These are phyloP conservation scores for Halictus ligatus DNA, from an alignment of 2,888 invertebrate species.

Conservation along the genomic window DNA sequence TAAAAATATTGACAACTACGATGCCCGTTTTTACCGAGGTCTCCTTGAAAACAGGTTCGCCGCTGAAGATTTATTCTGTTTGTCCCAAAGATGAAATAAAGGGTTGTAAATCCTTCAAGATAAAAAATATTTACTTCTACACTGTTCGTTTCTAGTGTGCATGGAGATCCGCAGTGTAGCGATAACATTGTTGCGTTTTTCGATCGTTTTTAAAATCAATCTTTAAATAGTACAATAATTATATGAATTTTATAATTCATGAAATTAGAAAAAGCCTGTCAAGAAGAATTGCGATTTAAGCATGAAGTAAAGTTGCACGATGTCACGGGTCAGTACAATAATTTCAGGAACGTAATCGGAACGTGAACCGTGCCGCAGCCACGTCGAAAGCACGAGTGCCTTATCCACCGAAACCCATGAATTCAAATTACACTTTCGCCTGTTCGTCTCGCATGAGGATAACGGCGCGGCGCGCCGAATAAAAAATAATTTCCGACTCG, in stretches of 20 bases:
- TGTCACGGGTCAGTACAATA: background rate
- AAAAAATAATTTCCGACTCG: background rate
- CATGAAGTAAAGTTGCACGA: background rate
- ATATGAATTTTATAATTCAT: background rate
- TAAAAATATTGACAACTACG: background rate
- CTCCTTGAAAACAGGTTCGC: background rate
- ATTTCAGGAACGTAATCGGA: background rate
- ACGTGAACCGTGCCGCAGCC: background rate
- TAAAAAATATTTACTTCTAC: background rate
- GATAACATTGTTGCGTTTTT: background rate
- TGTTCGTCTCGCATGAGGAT: conserved; percentile 3
- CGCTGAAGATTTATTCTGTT: background rate
- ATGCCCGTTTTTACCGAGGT: background rate
- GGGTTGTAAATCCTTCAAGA: no score
- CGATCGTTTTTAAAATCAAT: no score
- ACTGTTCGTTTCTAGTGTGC: background rate
- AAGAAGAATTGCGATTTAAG: background rate
- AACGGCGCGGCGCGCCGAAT: conserved; percentile 5
- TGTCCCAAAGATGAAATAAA: background rate
- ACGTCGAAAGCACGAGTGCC: background rate
- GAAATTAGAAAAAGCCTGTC: background rate
- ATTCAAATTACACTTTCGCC: conserved; percentile 2
- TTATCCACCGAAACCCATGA: background rate
- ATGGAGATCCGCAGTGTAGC: no score
- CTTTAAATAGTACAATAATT: no score